Evolutionary conservation across 2,888 invertebrate species (phyloP), one percentile per base, ranked within the genome.

Genomic region (Oxytorus armatus): DNA sequence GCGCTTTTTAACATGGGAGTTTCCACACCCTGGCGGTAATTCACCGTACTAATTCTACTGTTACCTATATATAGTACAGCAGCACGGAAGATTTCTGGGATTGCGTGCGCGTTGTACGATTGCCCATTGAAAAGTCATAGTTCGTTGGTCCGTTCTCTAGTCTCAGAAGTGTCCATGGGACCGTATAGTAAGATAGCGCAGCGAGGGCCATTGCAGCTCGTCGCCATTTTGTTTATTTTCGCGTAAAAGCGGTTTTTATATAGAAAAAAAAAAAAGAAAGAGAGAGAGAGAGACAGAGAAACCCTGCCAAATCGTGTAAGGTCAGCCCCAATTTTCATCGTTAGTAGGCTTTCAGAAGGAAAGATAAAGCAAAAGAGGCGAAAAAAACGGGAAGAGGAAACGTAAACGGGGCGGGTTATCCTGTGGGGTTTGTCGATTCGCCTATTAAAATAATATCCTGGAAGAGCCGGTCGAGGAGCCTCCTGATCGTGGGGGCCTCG

Each of bases 201-300:
- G 77, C 81, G 83, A 84, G 86, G 85, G 86, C 82, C 86, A 77
- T 81, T 77, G 44, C 69, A 77, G 89, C 77, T 79, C 77, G 86
- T 86, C 95, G 95, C 95, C 95, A 96, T 96, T 95, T 96, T 96
- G 95, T 96, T 95, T 96, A 95, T 95, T 95, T 95, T 95, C 94
- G 93, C 94, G 93, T 93, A 92, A 92, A 93, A 87, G 86, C 87
- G 83, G 77, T 78, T 74, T 75, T 65, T 53, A 59, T 53, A 49
- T 7, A 49, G 55, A 55, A 39, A 21, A 53, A 11, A 21, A 29
- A 21, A 66, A 47, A 44, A 69, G 10, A 36, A 33, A 49, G 33
- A 66, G n/a, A 51, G 49, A 65, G 21, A 4, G 51, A 66, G 51
- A 18, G 25, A 51, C 51, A 36, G 39, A 23, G 51, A n/a, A 51